Evolutionary conservation across 2,797 vertebrate species (phyloP), one percentile per base, ranked within the genome.

Genomic region (Enteromius thamalakanensis): DNA sequence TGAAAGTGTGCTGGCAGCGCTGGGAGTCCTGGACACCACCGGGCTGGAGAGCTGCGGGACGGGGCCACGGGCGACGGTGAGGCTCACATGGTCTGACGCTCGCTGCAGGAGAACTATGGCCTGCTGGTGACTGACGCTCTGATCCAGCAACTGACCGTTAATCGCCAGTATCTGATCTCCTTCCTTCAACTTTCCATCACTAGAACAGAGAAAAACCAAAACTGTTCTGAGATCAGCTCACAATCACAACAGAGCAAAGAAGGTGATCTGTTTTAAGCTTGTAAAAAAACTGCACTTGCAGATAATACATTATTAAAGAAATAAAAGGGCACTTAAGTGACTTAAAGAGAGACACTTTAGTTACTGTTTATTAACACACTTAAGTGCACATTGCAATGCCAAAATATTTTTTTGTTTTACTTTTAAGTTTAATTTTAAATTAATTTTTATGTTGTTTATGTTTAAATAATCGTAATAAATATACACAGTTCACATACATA

Each of bases 121-220:
- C 91, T 99, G 96, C 91, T 98, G 97, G 92, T 99, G 98, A 76
- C 96, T 98, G 89, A 99, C 96, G 9, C 95, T 97, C 91, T 96
- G 95, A 91, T 99, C 97, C 83, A 99, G 94, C 0, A 93, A 91
- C 90, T 97, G 96, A 60, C 96, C 94, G 0, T 98, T 99, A 90
- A 99, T 99, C 86, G 97, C 95, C 85, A 99, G 92, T 89, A 99
- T 99, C 92, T 99, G 98, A 92, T 99, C 98, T 0, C 95, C 96
- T 90, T 99, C 97, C 89, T 94, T 96, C 84, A 99, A 94, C 87
- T 96, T 96, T 87, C 98, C 98, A 89, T 98, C 98, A 78, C 98
- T 99, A 26, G 10, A 79, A 49, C 10, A 67, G 45, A 79, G 64
- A n/a, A 62, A 55, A 76, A n/a, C 15, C 10, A 34, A 72, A 51